Base-by-base conservation (phyloP, 1,140 invertebrate species). In the Brevipalpus yothersi region DNA sequence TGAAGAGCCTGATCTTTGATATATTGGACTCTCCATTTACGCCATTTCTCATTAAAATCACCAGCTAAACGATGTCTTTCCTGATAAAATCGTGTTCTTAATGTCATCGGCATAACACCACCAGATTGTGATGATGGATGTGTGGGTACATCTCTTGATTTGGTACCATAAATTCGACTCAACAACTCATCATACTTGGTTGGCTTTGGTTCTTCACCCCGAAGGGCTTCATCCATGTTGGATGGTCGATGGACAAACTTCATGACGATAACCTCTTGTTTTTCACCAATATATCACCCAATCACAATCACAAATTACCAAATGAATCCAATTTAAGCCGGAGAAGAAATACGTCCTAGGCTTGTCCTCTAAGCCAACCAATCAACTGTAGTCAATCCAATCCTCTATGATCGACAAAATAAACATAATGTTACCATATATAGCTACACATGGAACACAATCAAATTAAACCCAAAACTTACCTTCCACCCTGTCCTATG, bases 41-140 rank as follows among this genome's bases (percentile, higher is more conserved):
- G 75, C 73, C 89, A 86, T 13, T 78, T 80, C 67, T 81, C 73
- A 11, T 79, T 80, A 84, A 89, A 90, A 58, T 84, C 84, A 58
- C 79, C 66, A 10, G 41, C 53, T 31, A 83, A 72, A 68, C 86
- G 77, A 72, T 88, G 82, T 61, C 85, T 75, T 74, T 86, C 82
- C 0, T 69, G 69, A n/a, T 72, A 75, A 70, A 83, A 75, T 60
- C 84, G 80, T 2, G 84, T 83, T 60, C 73, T 74, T 65, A 90
- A 82, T 58, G 71, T 64, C 77, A 88, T 83, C 23, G 82, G 78
- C 68, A 76, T 78, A 23, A 67, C 63, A 49, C 65, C 64, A 47
- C 54, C 43, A 19, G 54, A 43, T 1, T 41, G 10, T 0, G 39
- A 31, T 5, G 11, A 5, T 1, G 62, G 23, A 53, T 40, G 60